A percentile compares a stretch with the other conserved stretches of the same genome.
Evolutionary conservation across 2,113 vertebrate species (phyloP).

Genomic region (Spheniscus mendiculus): DNA sequence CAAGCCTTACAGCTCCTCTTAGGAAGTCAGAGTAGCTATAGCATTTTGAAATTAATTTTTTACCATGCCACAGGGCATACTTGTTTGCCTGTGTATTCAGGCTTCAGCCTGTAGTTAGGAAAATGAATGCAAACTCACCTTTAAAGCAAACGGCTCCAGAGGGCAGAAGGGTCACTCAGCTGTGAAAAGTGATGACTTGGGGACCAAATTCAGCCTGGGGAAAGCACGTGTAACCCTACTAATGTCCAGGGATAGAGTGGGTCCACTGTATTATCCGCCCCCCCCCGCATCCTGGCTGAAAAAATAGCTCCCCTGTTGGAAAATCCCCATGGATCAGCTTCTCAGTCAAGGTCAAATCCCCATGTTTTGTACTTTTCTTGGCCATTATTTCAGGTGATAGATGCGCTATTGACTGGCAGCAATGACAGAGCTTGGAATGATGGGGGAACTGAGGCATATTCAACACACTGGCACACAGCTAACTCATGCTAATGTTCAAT

Average conservation of each 20-base stretch:
- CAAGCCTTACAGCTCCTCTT: background rate
- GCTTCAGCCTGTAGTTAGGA: background rate
- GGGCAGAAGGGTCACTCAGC: background rate
- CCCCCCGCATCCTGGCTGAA: background rate
- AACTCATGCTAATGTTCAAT: conserved; percentile 61
- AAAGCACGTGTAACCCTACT: background rate
- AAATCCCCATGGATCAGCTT: conserved; percentile 48
- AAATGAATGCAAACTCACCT: background rate
- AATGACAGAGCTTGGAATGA: conserved; percentile 71
- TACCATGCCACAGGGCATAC: fast-evolving
- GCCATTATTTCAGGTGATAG: conserved; percentile 50
- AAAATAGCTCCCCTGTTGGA: background rate
- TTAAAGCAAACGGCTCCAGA: background rate
- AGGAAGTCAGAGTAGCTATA: background rate
- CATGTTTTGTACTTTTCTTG: conserved; percentile 46
- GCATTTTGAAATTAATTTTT: background rate
- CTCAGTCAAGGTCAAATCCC: conserved; percentile 61
- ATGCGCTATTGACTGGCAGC: conserved; percentile 37
- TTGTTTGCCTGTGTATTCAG: background rate
- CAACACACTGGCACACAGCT: conserved; percentile 35
- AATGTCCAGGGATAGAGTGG: background rate
- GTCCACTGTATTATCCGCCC: background rate
- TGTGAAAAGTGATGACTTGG: background rate
- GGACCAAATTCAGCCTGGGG: background rate
- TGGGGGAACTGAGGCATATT: conserved; percentile 64